Base-by-base conservation (phyloP, 2,113 vertebrate species). In the Anser cygnoides region DNA sequence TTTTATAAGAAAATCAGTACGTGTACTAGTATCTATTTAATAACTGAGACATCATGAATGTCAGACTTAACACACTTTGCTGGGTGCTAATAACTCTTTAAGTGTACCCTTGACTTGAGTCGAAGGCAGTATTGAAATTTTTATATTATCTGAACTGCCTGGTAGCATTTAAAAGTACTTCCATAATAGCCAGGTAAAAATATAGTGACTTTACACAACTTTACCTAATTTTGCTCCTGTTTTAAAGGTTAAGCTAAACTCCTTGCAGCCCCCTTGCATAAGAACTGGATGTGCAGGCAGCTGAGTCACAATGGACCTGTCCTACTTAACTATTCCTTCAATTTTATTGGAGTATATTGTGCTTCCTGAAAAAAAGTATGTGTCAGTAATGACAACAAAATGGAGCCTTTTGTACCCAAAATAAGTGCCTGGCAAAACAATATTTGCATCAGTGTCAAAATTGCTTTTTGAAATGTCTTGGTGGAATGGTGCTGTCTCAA, bases 1-100 rank as follows among this genome's bases (percentile, higher is more conserved):
- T 97, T 98, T 98, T 98, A 98, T 98, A 98, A 98, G 97, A 98
- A 98, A 98, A 98, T 98, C 96, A 95, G 97, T 96, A 97, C 44
- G 6, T 97, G 96, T 96, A 96, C 90, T 95, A 94, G 96, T 98
- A 97, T 97, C 97, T 98, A 92, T 97, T 98, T 98, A 98, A 98
- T 98, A 98, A 98, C 59, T 86, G 95, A 98, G 97, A 98, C 95
- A 98, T 98, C 97, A 97, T 97, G 97, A 98, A 98, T 98, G 97
- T 98, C 98, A 98, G 95, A 95, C 86, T 97, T 98, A 98, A 97
- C 97, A 98, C 95, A 97, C 84, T 97, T 98, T 98, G 88, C 95
- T 93, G 95, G 97, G 92, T 97, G 97, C 95, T 98, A 98, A 98
- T 98, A 98, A 98, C 95, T 98, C 95, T 96, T 97, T 97, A 97